Evolutionary conservation across 2,113 vertebrate species (phyloP).

Genomic region (Nettapus auritus): DNA sequence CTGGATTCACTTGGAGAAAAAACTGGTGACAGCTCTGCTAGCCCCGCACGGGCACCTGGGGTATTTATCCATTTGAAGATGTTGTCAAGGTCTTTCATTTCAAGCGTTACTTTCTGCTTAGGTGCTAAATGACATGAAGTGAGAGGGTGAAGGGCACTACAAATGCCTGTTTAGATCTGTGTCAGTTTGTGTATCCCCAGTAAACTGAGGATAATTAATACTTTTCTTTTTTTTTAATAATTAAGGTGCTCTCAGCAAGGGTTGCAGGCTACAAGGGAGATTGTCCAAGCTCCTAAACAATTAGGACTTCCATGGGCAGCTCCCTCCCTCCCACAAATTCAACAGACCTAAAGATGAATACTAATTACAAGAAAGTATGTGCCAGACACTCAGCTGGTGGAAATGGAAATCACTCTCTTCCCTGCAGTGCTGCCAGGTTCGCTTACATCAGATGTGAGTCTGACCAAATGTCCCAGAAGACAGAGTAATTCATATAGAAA

Average conservation of each 20-base stretch:
- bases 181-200: not conserved
- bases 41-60: not conserved
- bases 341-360: slow-evolving; percentile 19
- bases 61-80: not conserved
- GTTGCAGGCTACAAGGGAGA: not conserved
- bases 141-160: not conserved
- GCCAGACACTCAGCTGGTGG: slow-evolving; percentile 27
- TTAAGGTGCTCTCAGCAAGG: not conserved
- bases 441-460: not conserved
- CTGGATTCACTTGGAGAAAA: not conserved
- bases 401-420: slow-evolving; percentile 22
- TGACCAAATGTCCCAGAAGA: not conserved
- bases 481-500: not conserved
- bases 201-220: not conserved
- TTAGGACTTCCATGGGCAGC: not conserved
- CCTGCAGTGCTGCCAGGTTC: slow-evolving; percentile 31
- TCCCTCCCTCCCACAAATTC: slow-evolving; percentile 3
- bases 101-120: not conserved
- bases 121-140: not conserved
- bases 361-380: slow-evolving; percentile 31
- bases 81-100: not conserved
- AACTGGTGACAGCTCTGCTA: not conserved
- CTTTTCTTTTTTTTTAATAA: not conserved
- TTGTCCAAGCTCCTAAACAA: slow-evolving; percentile 4
- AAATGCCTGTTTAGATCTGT: not conserved